These are phyloP conservation scores for Orycteropus afer DNA, from an alignment of 2,113 vertebrate genomes.

Conservation along the genomic window DNA sequence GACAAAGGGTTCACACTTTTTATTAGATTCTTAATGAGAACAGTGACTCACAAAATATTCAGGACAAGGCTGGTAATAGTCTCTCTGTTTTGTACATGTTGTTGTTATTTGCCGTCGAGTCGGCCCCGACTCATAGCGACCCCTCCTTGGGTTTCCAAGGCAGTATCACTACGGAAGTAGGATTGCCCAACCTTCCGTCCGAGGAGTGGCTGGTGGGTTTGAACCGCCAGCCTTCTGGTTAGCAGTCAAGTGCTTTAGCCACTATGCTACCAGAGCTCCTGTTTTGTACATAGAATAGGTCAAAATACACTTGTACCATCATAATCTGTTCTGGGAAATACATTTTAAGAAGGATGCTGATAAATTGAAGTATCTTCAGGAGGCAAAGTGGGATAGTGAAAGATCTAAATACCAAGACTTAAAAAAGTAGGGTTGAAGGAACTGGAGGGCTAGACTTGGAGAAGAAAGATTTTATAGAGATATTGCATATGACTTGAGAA, in stretches of 20 bases:
- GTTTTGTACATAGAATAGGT: conserved; percentile 30
- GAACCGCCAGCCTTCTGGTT: too few relatives aligned
- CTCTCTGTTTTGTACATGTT: conserved; percentile 10
- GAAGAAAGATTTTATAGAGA: neutral
- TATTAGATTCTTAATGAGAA: conserved; percentile 47
- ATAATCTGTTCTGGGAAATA: conserved; percentile 46
- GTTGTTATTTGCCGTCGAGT: too few relatives aligned
- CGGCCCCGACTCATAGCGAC: too few relatives aligned
- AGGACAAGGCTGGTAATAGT: neutral
- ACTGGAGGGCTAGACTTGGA: neutral
- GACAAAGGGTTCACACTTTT: neutral
- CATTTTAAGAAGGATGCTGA: conserved; percentile 15
- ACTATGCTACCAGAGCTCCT: too few relatives aligned
- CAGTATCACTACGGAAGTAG: too few relatives aligned
- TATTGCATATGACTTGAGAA: conserved; percentile 8
- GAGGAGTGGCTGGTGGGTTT: too few relatives aligned
- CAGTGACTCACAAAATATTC: conserved; percentile 42
- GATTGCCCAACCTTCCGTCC: too few relatives aligned
- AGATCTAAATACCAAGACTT: neutral
- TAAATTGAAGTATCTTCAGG: neutral
- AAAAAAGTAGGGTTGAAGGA: neutral
- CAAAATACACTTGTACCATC: neutral
- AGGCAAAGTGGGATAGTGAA: neutral
- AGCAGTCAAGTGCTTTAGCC: too few relatives aligned
- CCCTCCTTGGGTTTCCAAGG: too few relatives aligned